Base-by-base conservation (phyloP, 2,113 vertebrate species). In the Myotis davidii region DNA sequence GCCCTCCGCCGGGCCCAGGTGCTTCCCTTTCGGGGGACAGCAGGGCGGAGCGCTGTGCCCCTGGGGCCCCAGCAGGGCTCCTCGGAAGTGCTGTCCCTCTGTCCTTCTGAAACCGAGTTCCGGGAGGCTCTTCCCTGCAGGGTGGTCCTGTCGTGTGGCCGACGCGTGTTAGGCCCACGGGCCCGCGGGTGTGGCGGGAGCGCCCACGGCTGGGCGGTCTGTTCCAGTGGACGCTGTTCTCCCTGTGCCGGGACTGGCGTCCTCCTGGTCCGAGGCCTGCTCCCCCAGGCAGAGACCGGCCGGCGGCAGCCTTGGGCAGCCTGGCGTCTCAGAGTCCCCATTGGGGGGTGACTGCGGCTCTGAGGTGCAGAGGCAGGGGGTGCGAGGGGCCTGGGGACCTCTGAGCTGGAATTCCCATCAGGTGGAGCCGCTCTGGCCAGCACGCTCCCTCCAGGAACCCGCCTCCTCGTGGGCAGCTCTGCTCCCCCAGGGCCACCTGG, bases 201-300 rank as follows among this genome's bases (percentile, higher is more conserved):
- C 0, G 7, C n/a, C 23, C 3, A 0, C 0, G 1, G 4, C 39
- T 12, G 9, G 32, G 2, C 16, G 4, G 12, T 79, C 4, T 8
- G 16, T 10, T 21, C 56, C 0, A 10, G 56, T 59, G 56, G 56
- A 23, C 56, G 21, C 56, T 25, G 23, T 9, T 6, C 9, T 25
- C 56, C 56, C 56, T 10, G 56, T 3, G 23, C 56, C 23, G 54
- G 2, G 52, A 7, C 52, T 8, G 52, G 52, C 17, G 52, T 7
- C 10, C 9, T 27, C 13, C 56, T 3, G 52, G 14, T 37, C 16
- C 3, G 52, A 39, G 48, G 1, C 6, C 0, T 2, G 10, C 29
- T 73, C n/a, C 2, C 56, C 34, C 0, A 13, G 13, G 32, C 9
- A 0, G 42, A 20, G 20, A 6, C 39, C 21, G 4, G 23, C 18